Percentiles rank a stretch among this genome's conserved stretches.
These are phyloP conservation scores for Silurus asotus DNA, from an alignment of 2,113 vertebrate genomes.

Conservation along the genomic window DNA sequence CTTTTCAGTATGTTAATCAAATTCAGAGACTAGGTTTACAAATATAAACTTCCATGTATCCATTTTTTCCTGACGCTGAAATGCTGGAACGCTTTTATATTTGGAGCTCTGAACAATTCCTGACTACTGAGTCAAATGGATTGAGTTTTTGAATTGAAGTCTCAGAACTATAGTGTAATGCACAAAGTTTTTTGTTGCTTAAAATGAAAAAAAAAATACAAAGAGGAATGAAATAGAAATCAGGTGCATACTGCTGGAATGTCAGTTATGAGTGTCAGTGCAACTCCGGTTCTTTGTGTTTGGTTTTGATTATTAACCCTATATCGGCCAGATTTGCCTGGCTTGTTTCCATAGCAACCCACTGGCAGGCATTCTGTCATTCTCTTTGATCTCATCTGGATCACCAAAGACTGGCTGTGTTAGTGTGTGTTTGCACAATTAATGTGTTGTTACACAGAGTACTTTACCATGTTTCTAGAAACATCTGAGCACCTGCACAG, in stretches of 20 bases:
- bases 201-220: background rate
- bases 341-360: constrained; percentile 64
- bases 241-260: background rate
- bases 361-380: constrained; percentile 36
- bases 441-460: background rate
- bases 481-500: background rate
- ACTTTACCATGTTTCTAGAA: background rate
- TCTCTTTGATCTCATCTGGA: constrained; percentile 11
- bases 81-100: background rate
- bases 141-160: background rate
- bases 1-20: background rate
- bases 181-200: background rate
- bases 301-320: constrained; percentile 40
- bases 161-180: background rate
- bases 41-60: background rate
- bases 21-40: background rate
- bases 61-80: background rate
- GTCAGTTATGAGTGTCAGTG: background rate
- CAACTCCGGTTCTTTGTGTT: constrained; percentile 10
- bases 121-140: background rate
- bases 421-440: background rate
- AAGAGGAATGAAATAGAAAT: background rate
- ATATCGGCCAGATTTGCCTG: constrained; percentile 13
- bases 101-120: background rate
- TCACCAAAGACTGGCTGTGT: background rate